Evolutionary conservation across 2,888 invertebrate genomes (phyloP), one percentile per base, ranked within the genome.

Genomic region (Tetragonisca angustula): DNA sequence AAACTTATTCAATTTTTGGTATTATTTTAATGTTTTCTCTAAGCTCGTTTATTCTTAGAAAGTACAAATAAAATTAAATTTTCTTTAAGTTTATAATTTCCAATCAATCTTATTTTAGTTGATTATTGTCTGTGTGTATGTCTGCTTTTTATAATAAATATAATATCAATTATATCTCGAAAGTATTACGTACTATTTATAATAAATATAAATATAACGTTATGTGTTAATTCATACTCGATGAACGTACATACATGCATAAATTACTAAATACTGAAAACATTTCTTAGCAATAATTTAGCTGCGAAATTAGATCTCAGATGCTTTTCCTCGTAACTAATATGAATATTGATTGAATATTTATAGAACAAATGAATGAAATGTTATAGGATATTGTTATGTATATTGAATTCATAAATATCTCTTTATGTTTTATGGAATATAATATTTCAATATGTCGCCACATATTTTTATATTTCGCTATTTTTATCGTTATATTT

Each of bases 31-130:
- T 59, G 64, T 43, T 84, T 76, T 76, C 89, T 75, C 79, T 83
- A 82, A 82, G 54, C 69, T 52, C 52, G 59, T 83, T 27, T 83
- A 82, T 49, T 75, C 49, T 79, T 86, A 73, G 15, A 54, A 11
- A 59, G 86, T 89, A 89, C 84, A 86, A 89, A 89, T 89, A 88
- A 82, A 89, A 81, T 81, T 67, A 81, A 74, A 70, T 84, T 52
- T 85, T 62, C 27, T 62, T 27, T 62, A 62, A 32, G 70, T 89
- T 85, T 87, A 81, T 80, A 79, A 76, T 62, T 32, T 62, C 3
- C 11, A 2, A 19, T 32, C 4, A 62, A 32, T 32, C 21, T 21
- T 62, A 62, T 32, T 62, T 62, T 62, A 32, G 9, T 56, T 32
- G 11, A 27, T 62, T 32, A 61, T 82, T 83, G 74, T 13, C 2